A percentile compares a stretch with the other conserved stretches of the same genome.
These are phyloP conservation scores for Periplaneta americana DNA, from an alignment of 1,140 invertebrate species.

Conservation along the genomic window DNA sequence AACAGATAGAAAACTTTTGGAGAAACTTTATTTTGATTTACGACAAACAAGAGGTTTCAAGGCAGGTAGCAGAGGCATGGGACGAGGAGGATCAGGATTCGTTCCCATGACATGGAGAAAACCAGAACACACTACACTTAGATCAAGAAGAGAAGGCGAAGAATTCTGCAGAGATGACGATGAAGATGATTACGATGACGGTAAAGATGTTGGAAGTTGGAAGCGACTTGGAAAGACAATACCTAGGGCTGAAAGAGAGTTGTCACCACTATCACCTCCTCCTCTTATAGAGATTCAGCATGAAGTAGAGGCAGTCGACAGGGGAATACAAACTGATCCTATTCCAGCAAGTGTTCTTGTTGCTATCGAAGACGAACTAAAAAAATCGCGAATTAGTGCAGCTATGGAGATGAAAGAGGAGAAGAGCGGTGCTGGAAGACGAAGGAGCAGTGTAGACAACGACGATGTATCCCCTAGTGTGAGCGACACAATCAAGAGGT, in stretches of 20 bases:
- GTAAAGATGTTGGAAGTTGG: background rate
- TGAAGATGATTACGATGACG: background rate
- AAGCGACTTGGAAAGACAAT: background rate
- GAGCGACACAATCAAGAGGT: constrained; percentile 77
- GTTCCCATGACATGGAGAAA: constrained; percentile 22
- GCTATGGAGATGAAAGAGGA: background rate
- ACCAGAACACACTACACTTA: background rate
- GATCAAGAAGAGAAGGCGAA: background rate
- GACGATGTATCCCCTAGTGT: constrained; percentile 80
- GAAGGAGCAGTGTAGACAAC: constrained; percentile 61
- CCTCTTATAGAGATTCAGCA: constrained; percentile 58
- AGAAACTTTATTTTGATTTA: constrained; percentile 65
- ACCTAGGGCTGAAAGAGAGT: background rate
- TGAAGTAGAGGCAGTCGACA: constrained; percentile 46
- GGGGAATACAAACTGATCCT: constrained; percentile 54
- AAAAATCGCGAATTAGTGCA: background rate
- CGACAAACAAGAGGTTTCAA: constrained; percentile 59
- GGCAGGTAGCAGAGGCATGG: background rate
- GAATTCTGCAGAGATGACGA: background rate
- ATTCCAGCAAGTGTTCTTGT: constrained; percentile 47
- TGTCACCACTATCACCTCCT: constrained; percentile 41
- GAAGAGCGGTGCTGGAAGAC: constrained; percentile 4
- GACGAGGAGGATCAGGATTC: constrained; percentile 20
- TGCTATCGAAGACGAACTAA: constrained; percentile 41
- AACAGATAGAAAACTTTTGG: constrained; percentile 61